A percentile compares a stretch with the other conserved stretches of the same genome.
These are phyloP conservation scores for Zosterops pallidus DNA, from an alignment of 2,113 vertebrate species.

Conservation along the genomic window DNA sequence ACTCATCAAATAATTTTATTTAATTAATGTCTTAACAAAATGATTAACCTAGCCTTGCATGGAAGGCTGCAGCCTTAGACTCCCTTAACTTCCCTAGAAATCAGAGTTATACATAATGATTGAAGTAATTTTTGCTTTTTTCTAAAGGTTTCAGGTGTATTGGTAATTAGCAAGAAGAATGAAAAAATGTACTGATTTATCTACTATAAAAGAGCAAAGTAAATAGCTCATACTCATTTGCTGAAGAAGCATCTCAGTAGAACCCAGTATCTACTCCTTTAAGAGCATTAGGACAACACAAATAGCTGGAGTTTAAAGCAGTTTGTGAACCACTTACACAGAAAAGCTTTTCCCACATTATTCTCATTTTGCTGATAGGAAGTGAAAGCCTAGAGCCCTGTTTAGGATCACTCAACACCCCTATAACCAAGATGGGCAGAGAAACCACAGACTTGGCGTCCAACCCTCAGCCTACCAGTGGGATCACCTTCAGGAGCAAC, in stretches of 20 bases:
- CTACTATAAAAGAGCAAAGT: neutral
- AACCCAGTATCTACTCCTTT: neutral
- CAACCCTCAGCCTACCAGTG: neutral
- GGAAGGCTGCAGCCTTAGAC: neutral
- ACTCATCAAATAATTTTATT: neutral
- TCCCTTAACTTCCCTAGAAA: neutral
- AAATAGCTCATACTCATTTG: neutral
- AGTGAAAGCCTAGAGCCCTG: neutral
- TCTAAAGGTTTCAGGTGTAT: neutral
- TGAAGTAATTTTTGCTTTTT: neutral
- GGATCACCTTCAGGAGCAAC: neutral
- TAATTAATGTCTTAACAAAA: neutral
- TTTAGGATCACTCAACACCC: neutral
- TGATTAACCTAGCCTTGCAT: neutral
- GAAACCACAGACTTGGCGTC: neutral
- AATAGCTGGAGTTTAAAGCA: neutral
- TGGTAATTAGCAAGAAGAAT: neutral
- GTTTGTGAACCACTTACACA: neutral
- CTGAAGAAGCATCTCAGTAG: neutral
- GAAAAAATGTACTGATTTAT: neutral
- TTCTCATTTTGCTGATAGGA: conserved; percentile 10
- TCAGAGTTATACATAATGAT: neutral
- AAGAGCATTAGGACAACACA: neutral
- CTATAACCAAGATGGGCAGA: neutral
- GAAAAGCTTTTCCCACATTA: conserved; percentile 38